phyloP scores from a whole-genome alignment of 2,113 vertebrate genomes.

The Scomber colias region DNA sequence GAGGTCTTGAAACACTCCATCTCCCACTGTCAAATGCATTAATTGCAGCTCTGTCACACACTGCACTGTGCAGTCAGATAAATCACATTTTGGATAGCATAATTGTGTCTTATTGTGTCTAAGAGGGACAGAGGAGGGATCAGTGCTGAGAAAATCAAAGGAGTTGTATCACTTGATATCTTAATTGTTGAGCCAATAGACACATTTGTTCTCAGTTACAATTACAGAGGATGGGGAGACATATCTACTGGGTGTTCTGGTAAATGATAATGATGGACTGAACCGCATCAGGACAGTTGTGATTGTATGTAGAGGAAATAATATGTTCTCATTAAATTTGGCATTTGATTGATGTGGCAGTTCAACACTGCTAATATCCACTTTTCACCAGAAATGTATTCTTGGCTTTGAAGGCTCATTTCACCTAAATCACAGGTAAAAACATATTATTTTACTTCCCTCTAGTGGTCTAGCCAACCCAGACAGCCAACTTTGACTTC shows the following conservation, averaged over 20 bases:
- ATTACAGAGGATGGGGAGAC: slow-evolving; percentile 10
- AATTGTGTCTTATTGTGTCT: slow-evolving; percentile 53
- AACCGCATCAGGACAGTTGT: neutral
- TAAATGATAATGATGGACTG: slow-evolving; percentile 1
- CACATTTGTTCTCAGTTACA: slow-evolving; percentile 37
- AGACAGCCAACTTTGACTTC: neutral
- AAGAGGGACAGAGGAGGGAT: slow-evolving; percentile 19
- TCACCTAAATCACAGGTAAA: neutral
- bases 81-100: slow-evolving; percentile 50
- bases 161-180: slow-evolving; percentile 36
- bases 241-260: neutral
- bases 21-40: slow-evolving; percentile 43
- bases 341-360: slow-evolving; percentile 1
- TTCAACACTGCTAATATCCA: neutral
- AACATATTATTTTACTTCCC: neutral
- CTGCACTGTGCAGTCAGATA: slow-evolving; percentile 29
- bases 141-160: slow-evolving; percentile 41
- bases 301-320: neutral
- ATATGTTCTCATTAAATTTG: neutral
- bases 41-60: slow-evolving; percentile 50
- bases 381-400: neutral
- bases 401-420: neutral
- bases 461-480: neutral
- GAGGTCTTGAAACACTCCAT: slow-evolving; percentile 44
- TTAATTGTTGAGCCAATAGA: slow-evolving; percentile 49